Evolutionary conservation across 2,888 invertebrate species (phyloP), one percentile per base, ranked within the genome.

Genomic region (Xanthia icteritia): DNA sequence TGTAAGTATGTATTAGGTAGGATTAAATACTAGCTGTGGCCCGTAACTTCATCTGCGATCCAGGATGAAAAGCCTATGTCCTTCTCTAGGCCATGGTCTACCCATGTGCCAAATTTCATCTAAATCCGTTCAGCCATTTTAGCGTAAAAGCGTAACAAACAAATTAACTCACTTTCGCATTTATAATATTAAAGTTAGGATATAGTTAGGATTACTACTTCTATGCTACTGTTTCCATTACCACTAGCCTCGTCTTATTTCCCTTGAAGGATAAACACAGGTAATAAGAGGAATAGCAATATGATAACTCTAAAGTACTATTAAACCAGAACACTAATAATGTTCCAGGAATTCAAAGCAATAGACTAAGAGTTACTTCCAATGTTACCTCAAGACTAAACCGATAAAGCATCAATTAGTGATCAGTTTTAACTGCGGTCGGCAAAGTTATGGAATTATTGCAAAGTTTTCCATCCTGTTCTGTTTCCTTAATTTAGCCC

Each of bases 401-500:
- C 58, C 42, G 54, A 86, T 85, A 71, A 76, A 75, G 65, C 36
- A 76, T 66, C 66, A 78, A 80, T 80, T 73, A 79, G 68, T 60
- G 51, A 82, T 69, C 56, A 58, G 65, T 76, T 76, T 75, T 39
- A 76, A 67, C 61, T 80, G 73, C 71, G 72, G 77, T 81, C 54
- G 36, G n/a, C 23, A 51, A 75, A 76, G 45, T 76, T 65, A 63
- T 76, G 80, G 81, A 77, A 86, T 79, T 83, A 82, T 73, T 67
- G 8, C 68, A 77, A 84, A 90, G 86, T 89, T 91, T 90, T 89
- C 87, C 88, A 85, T 88, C 85, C 81, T 86, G 85, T 82, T 88
- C 84, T 82, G 89, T 91, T 93, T 92, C 91, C 91, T 91, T 92
- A 88, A 91, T 91, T 92, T 88, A 89, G 80, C 85, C 82, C 80